Percentiles rank a stretch among this genome's conserved stretches.
Conservation (phyloP, 2,888 invertebrate genomes). For the Melinaea menophilus region DNA sequence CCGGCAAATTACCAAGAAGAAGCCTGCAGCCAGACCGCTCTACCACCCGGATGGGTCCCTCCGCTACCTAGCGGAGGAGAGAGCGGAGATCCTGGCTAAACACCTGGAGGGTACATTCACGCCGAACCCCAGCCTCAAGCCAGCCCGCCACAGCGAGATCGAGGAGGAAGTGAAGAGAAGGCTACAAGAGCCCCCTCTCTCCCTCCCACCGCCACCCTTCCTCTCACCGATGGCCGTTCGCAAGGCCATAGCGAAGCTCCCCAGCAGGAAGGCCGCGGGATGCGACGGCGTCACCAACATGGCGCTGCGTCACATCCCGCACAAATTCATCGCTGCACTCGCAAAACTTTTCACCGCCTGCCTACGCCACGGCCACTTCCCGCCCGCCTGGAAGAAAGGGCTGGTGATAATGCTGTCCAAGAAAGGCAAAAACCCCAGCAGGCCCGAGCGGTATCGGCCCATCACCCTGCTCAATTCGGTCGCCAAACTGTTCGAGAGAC, state of each 20-base stretch:
- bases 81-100: not conserved
- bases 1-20: not conserved
- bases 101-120: not conserved
- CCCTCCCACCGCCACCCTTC: not conserved
- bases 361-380: slow-evolving; percentile 32
- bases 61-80: not conserved
- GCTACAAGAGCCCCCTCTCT: not conserved
- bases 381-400: slow-evolving; percentile 24
- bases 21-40: not conserved
- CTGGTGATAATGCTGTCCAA: slow-evolving; percentile 31
- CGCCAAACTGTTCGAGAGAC: not conserved
- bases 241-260: not conserved
- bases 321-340: slow-evolving; percentile 17
- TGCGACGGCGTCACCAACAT: slow-evolving; percentile 23
- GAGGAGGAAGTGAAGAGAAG: not conserved
- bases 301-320: slow-evolving; percentile 27
- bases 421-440: slow-evolving; percentile 27
- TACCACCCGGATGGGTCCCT: not conserved
- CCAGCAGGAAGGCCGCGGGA: slow-evolving; percentile 23
- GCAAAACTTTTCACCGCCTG: slow-evolving; percentile 30
- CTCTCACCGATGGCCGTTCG: not conserved
- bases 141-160: not conserved
- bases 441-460: slow-evolving; percentile 28
- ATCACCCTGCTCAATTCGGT: slow-evolving; percentile 23
- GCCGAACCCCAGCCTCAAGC: not conserved